phyloP scores from a whole-genome alignment of 2,888 invertebrate genomes.

The Pandemis cinnamomeana region DNA sequence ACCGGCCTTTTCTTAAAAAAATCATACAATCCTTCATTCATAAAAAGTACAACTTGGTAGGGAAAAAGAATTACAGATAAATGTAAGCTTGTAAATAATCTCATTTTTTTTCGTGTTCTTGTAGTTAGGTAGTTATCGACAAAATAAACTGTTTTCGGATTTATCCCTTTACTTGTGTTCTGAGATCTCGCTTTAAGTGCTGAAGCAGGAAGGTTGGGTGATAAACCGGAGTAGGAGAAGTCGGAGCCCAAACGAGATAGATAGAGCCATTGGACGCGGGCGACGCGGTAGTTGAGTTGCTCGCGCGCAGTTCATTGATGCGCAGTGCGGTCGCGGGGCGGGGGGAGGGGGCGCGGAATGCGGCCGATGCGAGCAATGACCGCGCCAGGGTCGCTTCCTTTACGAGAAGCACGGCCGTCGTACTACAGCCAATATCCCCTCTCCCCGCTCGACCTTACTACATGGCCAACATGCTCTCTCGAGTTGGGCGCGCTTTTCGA shows the following conservation, averaged over 20 bases:
- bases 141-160: no score
- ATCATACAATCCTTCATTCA: no score
- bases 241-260: slow-evolving; percentile 65
- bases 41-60: no score
- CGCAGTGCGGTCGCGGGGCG: slow-evolving; percentile 69
- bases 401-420: slow-evolving; percentile 82
- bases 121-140: no score
- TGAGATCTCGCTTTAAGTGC: slow-evolving; percentile 45
- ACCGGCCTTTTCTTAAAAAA: no score
- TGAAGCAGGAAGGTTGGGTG: slow-evolving; percentile 55
- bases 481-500: slow-evolving; percentile 77
- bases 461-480: slow-evolving; percentile 64
- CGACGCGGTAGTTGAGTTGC: slow-evolving; percentile 70
- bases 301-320: slow-evolving; percentile 83
- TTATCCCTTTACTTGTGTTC: slow-evolving; percentile 12
- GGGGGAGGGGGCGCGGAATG: slow-evolving; percentile 75
- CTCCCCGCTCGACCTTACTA: slow-evolving; percentile 65
- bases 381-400: slow-evolving; percentile 84
- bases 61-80: no score
- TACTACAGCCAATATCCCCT: slow-evolving; percentile 75
- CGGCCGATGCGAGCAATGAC: slow-evolving; percentile 84
- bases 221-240: slow-evolving; percentile 47
- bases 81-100: no score
- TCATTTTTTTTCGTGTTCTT: no score
- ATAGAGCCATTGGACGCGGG: slow-evolving; percentile 63